Percentiles rank a stretch among this genome's conserved stretches.
Evolutionary conservation across 1,140 invertebrate species (phyloP).

Genomic region (Harlomillsia oculata): DNA sequence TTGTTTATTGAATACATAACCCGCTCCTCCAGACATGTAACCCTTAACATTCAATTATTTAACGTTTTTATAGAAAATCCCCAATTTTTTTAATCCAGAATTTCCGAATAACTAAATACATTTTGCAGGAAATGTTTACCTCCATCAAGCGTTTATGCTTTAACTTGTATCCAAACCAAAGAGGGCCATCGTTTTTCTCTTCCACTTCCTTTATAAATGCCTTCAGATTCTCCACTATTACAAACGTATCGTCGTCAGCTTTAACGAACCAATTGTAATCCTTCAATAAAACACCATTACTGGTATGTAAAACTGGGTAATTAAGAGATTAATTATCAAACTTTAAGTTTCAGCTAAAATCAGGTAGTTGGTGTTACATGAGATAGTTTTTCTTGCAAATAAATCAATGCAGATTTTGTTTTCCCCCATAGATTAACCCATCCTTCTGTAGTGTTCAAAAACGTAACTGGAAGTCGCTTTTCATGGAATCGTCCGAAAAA

Average conservation of each 20-base stretch:
- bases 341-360: not conserved
- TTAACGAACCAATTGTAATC: conserved; percentile 42
- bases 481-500: conserved; percentile 28
- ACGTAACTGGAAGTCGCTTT: conserved; percentile 19
- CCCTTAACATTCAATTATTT: conserved; percentile 18
- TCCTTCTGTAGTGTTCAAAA: conserved; percentile 20
- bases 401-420: conserved; percentile 23
- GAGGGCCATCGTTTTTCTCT: conserved; percentile 4
- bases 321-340: not conserved
- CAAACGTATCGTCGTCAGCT: conserved; percentile 45
- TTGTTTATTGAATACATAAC: conserved; percentile 40
- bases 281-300: conserved; percentile 8
- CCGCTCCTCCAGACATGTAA: conserved; percentile 38
- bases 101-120: not conserved
- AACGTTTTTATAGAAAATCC: not conserved
- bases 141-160: conserved; percentile 16
- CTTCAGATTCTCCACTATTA: conserved; percentile 44
- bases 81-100: not conserved
- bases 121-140: conserved; percentile 4
- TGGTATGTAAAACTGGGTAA: not conserved
- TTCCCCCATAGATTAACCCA: conserved; percentile 33
- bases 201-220: conserved; percentile 36
- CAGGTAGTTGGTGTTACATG: not conserved
- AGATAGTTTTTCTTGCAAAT: conserved; percentile 10
- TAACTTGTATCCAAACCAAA: conserved; percentile 31